Conservation (phyloP, 2,113 vertebrate species). For the Hemichromis elongatus region DNA sequence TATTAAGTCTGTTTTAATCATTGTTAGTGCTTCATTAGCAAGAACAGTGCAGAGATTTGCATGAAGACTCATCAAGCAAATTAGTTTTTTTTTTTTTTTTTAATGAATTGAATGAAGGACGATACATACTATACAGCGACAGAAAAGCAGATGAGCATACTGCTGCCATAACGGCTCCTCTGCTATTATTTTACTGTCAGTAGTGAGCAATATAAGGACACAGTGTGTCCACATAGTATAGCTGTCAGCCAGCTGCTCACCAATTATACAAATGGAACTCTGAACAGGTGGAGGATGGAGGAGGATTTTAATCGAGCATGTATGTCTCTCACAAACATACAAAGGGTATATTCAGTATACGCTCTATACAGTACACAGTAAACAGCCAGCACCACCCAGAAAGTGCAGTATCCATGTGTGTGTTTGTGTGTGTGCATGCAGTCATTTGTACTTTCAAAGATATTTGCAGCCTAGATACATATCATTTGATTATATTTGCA, state of each 20-base stretch:
- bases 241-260: slow-evolving; percentile 51
- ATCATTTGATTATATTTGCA: slow-evolving; percentile 53
- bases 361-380: not conserved
- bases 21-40: slow-evolving; percentile 6
- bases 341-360: not conserved
- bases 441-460: slow-evolving; percentile 8
- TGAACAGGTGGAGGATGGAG: slow-evolving; percentile 52
- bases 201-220: not conserved
- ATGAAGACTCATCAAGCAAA: slow-evolving; percentile 24
- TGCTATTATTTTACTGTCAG: slow-evolving; percentile 29
- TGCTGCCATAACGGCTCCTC: slow-evolving; percentile 13
- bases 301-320: slow-evolving; percentile 1
- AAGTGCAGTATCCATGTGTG: not conserved
- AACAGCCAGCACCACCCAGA: not conserved
- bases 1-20: slow-evolving; percentile 19
- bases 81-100: slow-evolving; percentile 9
- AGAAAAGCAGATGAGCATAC: not conserved
- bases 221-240: slow-evolving; percentile 4
- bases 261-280: slow-evolving; percentile 53
- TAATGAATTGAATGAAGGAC: slow-evolving; percentile 22
- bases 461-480: slow-evolving; percentile 49
- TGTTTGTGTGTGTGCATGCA: not conserved
- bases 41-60: slow-evolving; percentile 8
- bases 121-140: not conserved
- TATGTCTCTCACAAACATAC: slow-evolving; percentile 3